phyloP scores from a whole-genome alignment of 1,140 invertebrate genomes.

The Portunus trituberculatus region DNA sequence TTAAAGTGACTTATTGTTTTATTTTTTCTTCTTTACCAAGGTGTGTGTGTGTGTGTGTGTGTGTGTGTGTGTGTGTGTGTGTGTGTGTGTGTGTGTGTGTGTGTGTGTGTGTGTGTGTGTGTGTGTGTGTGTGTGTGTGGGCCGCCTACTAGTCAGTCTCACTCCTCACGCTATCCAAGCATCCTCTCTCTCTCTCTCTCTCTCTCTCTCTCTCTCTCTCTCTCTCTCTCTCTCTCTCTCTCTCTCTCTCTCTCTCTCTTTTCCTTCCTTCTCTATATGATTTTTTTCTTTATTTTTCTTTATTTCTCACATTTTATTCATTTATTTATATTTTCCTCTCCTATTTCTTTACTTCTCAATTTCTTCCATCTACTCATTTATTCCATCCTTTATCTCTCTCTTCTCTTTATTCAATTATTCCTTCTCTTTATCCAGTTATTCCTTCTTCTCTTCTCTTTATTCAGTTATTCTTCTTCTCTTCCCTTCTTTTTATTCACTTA shows the following conservation, averaged over 20 bases:
- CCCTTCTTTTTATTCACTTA: too few relatives aligned
- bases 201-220: conserved; percentile 42
- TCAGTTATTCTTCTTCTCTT: too few relatives aligned
- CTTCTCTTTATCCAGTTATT: too few relatives aligned
- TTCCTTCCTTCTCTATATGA: background rate
- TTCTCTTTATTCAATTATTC: too few relatives aligned
- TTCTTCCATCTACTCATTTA: background rate
- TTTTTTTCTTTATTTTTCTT: background rate
- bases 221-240: conserved; percentile 48
- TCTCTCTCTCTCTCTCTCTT: conserved; percentile 45
- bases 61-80: conserved; percentile 47
- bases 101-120: background rate
- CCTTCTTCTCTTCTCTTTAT: too few relatives aligned
- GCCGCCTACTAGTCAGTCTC: background rate
- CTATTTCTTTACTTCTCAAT: background rate
- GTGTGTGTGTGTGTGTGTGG: background rate
- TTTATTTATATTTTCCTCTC: background rate
- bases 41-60: conserved; percentile 32
- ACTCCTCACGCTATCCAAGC: background rate
- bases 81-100: conserved; percentile 23
- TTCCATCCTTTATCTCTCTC: background rate
- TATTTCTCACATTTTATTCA: background rate
- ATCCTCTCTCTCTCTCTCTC: background rate
- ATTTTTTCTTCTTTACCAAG: background rate
- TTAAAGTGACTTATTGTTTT: background rate